phyloP scores from a whole-genome alignment of 2,797 vertebrate species.

The Schizopygopsis malacanthus region DNA sequence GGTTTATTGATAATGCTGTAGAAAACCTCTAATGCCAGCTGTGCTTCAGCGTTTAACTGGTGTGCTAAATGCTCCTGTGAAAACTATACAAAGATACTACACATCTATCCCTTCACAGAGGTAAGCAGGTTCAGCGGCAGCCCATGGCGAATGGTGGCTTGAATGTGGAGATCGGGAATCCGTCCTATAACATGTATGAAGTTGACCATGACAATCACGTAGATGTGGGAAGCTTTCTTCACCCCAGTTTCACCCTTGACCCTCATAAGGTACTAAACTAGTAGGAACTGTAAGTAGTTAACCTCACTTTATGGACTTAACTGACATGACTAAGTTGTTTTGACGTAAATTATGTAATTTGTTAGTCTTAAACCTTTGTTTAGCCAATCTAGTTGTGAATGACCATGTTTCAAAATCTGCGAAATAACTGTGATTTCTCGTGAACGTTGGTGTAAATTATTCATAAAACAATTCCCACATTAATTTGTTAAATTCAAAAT shows the following conservation, averaged over 20 bases:
- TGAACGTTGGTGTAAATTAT: no score
- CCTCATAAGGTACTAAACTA: constrained; percentile 86
- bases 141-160: constrained; percentile 96
- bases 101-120: constrained; percentile 75
- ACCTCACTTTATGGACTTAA: neutral
- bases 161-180: constrained; percentile 98
- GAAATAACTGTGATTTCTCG: no score
- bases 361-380: neutral
- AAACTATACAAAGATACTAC: neutral
- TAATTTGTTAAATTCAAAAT: no score
- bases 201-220: constrained; percentile 92
- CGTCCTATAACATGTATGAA: constrained; percentile 99
- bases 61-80: neutral
- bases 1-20: constrained; percentile 1
- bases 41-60: neutral
- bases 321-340: neutral
- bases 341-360: neutral
- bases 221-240: constrained; percentile 88
- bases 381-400: neutral
- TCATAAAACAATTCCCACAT: no score
- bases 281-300: neutral
- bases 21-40: neutral
- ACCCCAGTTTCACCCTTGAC: constrained; percentile 93
- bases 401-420: no score
- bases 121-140: constrained; percentile 94